Conservation (phyloP, 2,797 vertebrate species). For the Lophius americanus region DNA sequence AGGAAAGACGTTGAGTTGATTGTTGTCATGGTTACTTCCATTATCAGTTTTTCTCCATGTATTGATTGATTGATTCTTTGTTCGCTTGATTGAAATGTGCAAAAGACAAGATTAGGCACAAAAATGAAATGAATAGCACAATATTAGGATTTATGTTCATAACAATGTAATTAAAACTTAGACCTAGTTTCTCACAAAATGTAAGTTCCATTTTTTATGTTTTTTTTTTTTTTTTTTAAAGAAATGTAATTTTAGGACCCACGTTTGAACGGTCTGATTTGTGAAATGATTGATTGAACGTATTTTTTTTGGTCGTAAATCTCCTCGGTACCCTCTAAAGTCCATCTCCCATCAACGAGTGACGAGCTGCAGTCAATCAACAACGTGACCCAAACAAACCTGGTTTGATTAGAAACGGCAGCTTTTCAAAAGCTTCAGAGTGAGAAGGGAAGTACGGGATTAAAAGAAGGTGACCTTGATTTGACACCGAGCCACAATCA, state of each 20-base stretch:
- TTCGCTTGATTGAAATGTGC: too few relatives aligned
- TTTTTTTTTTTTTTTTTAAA: too few relatives aligned
- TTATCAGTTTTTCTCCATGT: too few relatives aligned
- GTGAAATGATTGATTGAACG: neutral
- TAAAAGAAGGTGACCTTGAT: slow-evolving; percentile 63
- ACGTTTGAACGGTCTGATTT: neutral
- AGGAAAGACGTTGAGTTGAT: too few relatives aligned
- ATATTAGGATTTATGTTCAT: too few relatives aligned
- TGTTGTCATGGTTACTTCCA: too few relatives aligned
- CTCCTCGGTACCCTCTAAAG: slow-evolving; percentile 29
- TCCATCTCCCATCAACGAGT: slow-evolving; percentile 47
- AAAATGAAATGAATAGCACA: too few relatives aligned
- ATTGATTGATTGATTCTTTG: too few relatives aligned
- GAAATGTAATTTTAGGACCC: neutral
- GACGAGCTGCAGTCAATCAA: slow-evolving; percentile 26
- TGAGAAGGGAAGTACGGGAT: slow-evolving; percentile 44
- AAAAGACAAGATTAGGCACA: too few relatives aligned
- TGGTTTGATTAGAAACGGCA: slow-evolving; percentile 35
- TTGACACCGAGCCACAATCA: slow-evolving; percentile 53
- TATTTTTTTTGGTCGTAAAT: slow-evolving; percentile 6
- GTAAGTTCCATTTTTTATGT: too few relatives aligned
- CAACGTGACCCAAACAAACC: slow-evolving; percentile 31
- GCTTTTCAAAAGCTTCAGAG: slow-evolving; percentile 27
- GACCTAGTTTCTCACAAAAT: too few relatives aligned
- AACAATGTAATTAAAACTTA: too few relatives aligned